These are phyloP conservation scores for Cosmia trapezina DNA, from an alignment of 2,888 invertebrate genomes.

Conservation along the genomic window DNA sequence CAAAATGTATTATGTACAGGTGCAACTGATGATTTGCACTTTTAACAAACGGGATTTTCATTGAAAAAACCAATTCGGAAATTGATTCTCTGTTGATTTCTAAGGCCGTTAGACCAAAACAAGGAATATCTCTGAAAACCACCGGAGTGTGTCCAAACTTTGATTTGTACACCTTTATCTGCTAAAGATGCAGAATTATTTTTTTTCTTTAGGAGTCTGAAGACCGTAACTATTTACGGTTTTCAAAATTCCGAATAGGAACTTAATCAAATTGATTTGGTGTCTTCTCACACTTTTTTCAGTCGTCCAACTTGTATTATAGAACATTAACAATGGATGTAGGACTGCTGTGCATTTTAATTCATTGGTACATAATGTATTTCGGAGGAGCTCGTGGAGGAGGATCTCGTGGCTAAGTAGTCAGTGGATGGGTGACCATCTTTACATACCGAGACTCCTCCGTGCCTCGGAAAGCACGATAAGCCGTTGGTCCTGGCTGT, in stretches of 20 bases:
- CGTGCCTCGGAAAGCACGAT: too few species aligned
- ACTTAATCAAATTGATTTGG: conserved; percentile 38
- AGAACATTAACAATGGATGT: not conserved
- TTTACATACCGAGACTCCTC: too few species aligned
- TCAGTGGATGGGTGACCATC: too few species aligned
- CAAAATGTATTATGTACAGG: conserved; percentile 35
- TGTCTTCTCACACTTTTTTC: conserved; percentile 11
- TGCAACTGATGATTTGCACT: conserved; percentile 57
- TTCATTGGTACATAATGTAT: not conserved
- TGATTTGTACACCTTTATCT: conserved; percentile 49
- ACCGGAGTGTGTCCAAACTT: conserved; percentile 41
- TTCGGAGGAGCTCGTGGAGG: too few species aligned
- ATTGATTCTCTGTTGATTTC: conserved; percentile 53
- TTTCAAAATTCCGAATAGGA: conserved; percentile 20
- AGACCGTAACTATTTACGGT: conserved; percentile 26
- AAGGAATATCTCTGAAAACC: conserved; percentile 38
- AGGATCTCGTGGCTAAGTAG: too few species aligned
- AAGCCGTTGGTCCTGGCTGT: too few species aligned
- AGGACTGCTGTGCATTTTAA: not conserved
- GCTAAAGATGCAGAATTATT: conserved; percentile 43
- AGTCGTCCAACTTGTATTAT: not conserved
- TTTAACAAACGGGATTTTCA: conserved; percentile 56
- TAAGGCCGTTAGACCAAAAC: conserved; percentile 43
- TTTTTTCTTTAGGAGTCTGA: conserved; percentile 21
- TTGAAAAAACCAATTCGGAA: conserved; percentile 44